phyloP scores from a whole-genome alignment of 2,797 vertebrate genomes.

The Okamejei kenojei region DNA sequence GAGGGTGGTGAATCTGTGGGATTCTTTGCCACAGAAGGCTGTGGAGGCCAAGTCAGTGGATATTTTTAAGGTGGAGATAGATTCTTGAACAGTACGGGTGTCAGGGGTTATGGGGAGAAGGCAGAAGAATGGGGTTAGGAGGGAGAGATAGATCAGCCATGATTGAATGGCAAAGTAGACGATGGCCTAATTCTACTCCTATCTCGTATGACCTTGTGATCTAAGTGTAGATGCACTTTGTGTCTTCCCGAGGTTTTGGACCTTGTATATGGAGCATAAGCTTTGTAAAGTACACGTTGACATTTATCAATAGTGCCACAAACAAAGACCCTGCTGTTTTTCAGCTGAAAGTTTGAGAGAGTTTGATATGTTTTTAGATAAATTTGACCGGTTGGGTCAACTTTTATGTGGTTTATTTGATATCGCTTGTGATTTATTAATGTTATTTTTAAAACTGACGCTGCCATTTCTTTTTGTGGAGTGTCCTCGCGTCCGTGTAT shows the following conservation, averaged over 20 bases:
- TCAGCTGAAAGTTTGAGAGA: not conserved
- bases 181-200: too few relatives aligned
- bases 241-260: not conserved
- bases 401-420: constrained; percentile 21
- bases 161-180: too few relatives aligned
- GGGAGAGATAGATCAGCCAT: too few relatives aligned
- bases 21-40: too few relatives aligned
- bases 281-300: not conserved
- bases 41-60: too few relatives aligned
- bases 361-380: constrained; percentile 28
- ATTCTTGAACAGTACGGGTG: too few relatives aligned
- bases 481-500: not conserved
- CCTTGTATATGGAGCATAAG: not conserved
- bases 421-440: constrained; percentile 25
- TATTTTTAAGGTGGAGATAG: too few relatives aligned
- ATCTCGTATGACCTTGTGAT: too few relatives aligned
- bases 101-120: too few relatives aligned
- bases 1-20: too few relatives aligned
- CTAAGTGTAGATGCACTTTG: too few relatives aligned
- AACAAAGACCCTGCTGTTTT: not conserved
- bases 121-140: too few relatives aligned
- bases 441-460: not conserved
- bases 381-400: not conserved
- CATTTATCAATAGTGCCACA: not conserved
- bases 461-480: constrained; percentile 12